A percentile compares a stretch with the other conserved stretches of the same genome.
These are phyloP conservation scores for Erinaceus europaeus DNA, from an alignment of 2,113 vertebrate genomes.

Conservation along the genomic window DNA sequence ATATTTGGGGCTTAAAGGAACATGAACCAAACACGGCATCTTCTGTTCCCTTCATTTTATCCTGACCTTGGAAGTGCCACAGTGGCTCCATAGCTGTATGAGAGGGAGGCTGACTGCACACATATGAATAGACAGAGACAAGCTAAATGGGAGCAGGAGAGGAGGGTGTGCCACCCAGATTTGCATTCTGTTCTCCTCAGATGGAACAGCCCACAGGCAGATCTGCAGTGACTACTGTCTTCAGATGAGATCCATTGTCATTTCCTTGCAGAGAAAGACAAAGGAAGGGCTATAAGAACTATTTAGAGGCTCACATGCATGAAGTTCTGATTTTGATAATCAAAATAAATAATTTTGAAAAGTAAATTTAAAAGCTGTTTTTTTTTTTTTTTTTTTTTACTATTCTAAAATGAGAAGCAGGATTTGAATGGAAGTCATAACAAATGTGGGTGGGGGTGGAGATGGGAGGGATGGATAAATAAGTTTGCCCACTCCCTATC, in stretches of 20 bases:
- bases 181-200: neutral
- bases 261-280: neutral
- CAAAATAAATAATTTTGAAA: too few relatives aligned
- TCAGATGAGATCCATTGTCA: neutral
- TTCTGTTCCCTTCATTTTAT: neutral
- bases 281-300: neutral
- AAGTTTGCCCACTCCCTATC: neutral
- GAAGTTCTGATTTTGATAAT: too few relatives aligned
- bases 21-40: neutral
- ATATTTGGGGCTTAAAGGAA: constrained; percentile 41
- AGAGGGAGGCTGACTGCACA: neutral
- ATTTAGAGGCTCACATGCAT: too few relatives aligned
- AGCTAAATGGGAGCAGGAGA: neutral
- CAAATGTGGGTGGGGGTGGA: too few relatives aligned
- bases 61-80: neutral
- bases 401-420: neutral
- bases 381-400: neutral
- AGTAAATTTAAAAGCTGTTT: neutral
- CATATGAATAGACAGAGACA: neutral
- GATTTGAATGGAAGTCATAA: neutral
- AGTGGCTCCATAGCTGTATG: neutral
- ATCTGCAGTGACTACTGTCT: neutral
- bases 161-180: neutral
- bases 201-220: neutral
- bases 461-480: too few relatives aligned